Conservation (phyloP, 2,888 invertebrate genomes). For the Brachypterus glaber region DNA sequence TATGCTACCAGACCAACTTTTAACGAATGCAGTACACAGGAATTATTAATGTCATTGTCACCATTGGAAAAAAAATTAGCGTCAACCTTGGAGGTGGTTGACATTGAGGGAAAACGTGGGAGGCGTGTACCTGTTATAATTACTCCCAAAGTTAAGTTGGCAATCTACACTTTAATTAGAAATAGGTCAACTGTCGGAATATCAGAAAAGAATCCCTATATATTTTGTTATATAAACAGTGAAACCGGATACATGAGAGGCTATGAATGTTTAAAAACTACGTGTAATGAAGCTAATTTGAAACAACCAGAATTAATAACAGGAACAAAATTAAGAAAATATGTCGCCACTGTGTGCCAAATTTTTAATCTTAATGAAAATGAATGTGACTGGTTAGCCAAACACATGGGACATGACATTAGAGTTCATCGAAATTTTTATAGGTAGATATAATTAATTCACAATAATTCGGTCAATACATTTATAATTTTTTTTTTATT, state of each 20-base stretch:
- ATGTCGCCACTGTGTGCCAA: slow-evolving; percentile 26
- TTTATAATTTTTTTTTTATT: too few relatives aligned
- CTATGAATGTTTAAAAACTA: slow-evolving; percentile 16
- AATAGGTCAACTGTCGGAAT: slow-evolving; percentile 4
- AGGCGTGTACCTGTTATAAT: slow-evolving; percentile 19
- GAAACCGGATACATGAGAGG: slow-evolving; percentile 11
- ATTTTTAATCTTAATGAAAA: slow-evolving; percentile 23
- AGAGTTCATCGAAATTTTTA: slow-evolving; percentile 24
- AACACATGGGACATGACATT: slow-evolving; percentile 25
- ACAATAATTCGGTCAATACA: too few relatives aligned
- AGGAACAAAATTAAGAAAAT: slow-evolving; percentile 24
- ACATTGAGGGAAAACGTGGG: slow-evolving; percentile 17
- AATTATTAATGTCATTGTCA: slow-evolving; percentile 15
- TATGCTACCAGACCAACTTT: slow-evolving; percentile 16
- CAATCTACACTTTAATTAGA: slow-evolving; percentile 14
- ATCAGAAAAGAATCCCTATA: slow-evolving; percentile 13
- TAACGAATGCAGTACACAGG: slow-evolving; percentile 15
- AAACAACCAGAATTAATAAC: slow-evolving; percentile 18
- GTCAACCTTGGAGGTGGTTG: slow-evolving; percentile 13
- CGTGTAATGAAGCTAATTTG: slow-evolving; percentile 11
- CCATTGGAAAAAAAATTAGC: slow-evolving; percentile 18
- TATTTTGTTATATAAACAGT: slow-evolving; percentile 14
- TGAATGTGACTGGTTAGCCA: slow-evolving; percentile 24
- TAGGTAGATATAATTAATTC: too few relatives aligned
- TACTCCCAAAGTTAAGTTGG: slow-evolving; percentile 13